phyloP scores from a whole-genome alignment of 2,797 vertebrate species.

The Sebastes reedi region DNA sequence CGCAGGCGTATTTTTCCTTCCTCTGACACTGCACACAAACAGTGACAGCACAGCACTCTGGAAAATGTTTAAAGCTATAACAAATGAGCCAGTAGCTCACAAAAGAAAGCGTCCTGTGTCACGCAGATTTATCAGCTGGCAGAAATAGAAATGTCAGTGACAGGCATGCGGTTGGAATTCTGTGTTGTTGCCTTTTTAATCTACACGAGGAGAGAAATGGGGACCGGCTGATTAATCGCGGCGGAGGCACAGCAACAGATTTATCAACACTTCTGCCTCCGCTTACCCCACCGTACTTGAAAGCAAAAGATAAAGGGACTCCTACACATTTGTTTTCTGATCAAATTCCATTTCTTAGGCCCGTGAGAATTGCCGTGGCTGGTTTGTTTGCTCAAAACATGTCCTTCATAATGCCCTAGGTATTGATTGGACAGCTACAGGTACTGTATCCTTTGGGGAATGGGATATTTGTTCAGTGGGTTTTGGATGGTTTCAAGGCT shows the following conservation, averaged over 20 bases:
- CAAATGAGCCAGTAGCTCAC: slow-evolving; percentile 47
- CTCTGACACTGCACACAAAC: slow-evolving; percentile 39
- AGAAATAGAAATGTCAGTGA: slow-evolving; percentile 62
- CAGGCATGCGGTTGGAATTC: slow-evolving; percentile 43
- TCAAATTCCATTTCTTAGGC: slow-evolving; percentile 30
- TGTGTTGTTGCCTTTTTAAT: slow-evolving; percentile 52
- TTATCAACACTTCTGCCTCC: slow-evolving; percentile 50
- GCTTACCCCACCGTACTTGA: slow-evolving; percentile 9
- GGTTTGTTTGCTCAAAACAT: slow-evolving; percentile 6
- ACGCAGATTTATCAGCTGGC: slow-evolving; percentile 58
- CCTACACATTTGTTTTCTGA: slow-evolving; percentile 31
- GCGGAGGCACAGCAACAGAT: slow-evolving; percentile 44
- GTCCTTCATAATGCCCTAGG: background rate
- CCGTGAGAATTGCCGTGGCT: background rate
- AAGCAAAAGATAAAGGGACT: slow-evolving; percentile 38
- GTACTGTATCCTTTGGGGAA: background rate
- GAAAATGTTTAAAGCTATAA: slow-evolving; percentile 49
- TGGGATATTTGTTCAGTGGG: slow-evolving; percentile 16
- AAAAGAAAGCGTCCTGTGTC: slow-evolving; percentile 33
- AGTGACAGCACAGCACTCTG: slow-evolving; percentile 35
- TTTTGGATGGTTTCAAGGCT: slow-evolving; percentile 12
- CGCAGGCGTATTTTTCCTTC: slow-evolving; percentile 5
- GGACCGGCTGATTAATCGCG: slow-evolving; percentile 61
- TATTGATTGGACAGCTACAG: slow-evolving; percentile 8
- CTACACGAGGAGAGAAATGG: slow-evolving; percentile 58